phyloP scores from a whole-genome alignment of 2,113 vertebrate species.

The Pteronura brasiliensis region DNA sequence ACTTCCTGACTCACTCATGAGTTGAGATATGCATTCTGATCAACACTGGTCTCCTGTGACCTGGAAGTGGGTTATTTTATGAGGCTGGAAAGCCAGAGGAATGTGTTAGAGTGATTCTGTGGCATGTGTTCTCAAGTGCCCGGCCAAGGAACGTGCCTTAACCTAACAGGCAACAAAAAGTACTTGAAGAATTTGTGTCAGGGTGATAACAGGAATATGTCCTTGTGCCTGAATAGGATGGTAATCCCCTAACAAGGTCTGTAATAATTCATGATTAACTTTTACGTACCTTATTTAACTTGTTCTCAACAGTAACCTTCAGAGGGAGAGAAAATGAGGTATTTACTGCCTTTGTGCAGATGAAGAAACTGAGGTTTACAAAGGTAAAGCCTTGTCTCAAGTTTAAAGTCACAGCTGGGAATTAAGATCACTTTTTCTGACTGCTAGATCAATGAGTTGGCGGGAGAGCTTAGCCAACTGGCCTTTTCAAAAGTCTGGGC shows the following conservation, averaged over 20 bases:
- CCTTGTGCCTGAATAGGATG: not conserved
- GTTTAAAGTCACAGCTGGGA: not conserved
- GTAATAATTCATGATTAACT: not conserved
- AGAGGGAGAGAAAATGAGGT: not conserved
- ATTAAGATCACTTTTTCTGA: conserved; percentile 8
- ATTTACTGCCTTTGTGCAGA: not conserved
- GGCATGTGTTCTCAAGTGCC: not conserved
- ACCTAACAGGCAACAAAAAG: not conserved
- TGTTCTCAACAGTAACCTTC: not conserved
- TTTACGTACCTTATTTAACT: not conserved
- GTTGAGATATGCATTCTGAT: not conserved
- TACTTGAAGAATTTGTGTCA: conserved; percentile 11
- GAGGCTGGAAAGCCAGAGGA: not conserved
- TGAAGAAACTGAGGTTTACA: conserved; percentile 41
- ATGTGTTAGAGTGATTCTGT: not conserved
- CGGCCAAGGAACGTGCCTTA: not conserved
- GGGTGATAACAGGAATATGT: not conserved
- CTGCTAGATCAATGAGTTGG: not conserved
- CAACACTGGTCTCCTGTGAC: not conserved
- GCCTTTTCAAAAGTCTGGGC: not conserved
- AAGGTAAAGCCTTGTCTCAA: not conserved
- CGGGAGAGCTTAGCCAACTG: not conserved
- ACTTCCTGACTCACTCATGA: not conserved
- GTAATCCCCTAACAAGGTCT: not conserved
- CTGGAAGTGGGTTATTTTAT: not conserved